These are phyloP conservation scores for Arion vulgaris DNA, from an alignment of 1,140 invertebrate species.

Conservation along the genomic window DNA sequence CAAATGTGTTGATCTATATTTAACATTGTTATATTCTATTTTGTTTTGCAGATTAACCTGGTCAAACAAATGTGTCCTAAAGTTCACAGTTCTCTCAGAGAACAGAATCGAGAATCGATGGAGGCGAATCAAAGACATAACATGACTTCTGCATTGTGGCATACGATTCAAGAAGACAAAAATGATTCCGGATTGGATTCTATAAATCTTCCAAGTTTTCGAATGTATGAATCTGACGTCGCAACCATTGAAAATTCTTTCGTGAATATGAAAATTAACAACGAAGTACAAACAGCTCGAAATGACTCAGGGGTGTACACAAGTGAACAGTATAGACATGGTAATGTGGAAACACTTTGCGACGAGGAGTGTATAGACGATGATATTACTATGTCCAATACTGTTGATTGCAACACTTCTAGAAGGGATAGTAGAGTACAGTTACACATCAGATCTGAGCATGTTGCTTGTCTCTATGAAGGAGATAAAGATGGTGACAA, in stretches of 20 bases:
- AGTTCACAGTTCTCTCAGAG: no score
- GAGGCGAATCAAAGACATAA: no score
- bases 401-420: neutral
- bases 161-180: neutral
- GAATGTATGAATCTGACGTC: neutral
- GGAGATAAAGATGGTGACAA: constrained; percentile 26
- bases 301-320: neutral
- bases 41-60: no score
- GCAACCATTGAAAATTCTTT: neutral
- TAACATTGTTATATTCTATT: no score
- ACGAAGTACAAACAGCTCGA: neutral
- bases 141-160: neutral
- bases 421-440: neutral
- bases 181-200: neutral
- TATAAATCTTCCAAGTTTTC: neutral
- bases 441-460: neutral
- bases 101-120: no score
- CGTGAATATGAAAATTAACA: neutral
- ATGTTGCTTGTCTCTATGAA: neutral
- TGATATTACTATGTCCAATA: neutral
- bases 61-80: no score
- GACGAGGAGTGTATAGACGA: neutral
- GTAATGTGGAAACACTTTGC: neutral
- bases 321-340: neutral
- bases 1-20: no score